Percentiles rank a stretch among this genome's conserved stretches.
Conservation (phyloP, 2,113 vertebrate species). For the Planiliza haematocheilus region DNA sequence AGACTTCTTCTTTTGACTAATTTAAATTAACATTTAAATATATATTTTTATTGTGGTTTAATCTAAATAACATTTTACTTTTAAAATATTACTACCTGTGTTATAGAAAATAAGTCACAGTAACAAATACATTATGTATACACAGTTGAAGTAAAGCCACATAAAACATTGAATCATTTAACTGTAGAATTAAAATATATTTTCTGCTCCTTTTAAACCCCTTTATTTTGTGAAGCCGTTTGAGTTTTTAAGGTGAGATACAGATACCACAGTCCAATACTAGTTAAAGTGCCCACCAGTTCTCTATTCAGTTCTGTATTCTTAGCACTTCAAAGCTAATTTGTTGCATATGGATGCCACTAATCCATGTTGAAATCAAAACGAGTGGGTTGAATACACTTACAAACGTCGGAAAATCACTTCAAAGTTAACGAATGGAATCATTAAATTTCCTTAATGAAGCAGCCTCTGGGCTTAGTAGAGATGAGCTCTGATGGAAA, state of each 20-base stretch:
- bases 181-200: too few species aligned
- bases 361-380: constrained; percentile 23
- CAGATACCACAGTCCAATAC: not conserved
- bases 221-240: too few species aligned
- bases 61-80: too few species aligned
- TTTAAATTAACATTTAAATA: too few species aligned
- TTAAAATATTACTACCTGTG: too few species aligned
- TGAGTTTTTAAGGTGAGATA: not conserved
- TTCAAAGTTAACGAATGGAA: constrained; percentile 65
- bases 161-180: too few species aligned
- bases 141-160: too few species aligned
- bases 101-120: too few species aligned
- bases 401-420: constrained; percentile 51
- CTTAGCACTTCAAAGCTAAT: constrained; percentile 31
- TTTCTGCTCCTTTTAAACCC: too few species aligned
- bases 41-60: too few species aligned
- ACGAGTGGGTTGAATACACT: constrained; percentile 36
- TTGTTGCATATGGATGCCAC: constrained; percentile 44
- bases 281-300: constrained; percentile 7
- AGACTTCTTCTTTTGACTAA: too few species aligned
- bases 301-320: constrained; percentile 16
- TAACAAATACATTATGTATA: too few species aligned
- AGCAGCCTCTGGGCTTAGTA: constrained; percentile 66
- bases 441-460: constrained; percentile 74
- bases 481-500: constrained; percentile 68